Evolutionary conservation across 2,113 vertebrate species (phyloP).

Genomic region (Tricholaema leucomelas): DNA sequence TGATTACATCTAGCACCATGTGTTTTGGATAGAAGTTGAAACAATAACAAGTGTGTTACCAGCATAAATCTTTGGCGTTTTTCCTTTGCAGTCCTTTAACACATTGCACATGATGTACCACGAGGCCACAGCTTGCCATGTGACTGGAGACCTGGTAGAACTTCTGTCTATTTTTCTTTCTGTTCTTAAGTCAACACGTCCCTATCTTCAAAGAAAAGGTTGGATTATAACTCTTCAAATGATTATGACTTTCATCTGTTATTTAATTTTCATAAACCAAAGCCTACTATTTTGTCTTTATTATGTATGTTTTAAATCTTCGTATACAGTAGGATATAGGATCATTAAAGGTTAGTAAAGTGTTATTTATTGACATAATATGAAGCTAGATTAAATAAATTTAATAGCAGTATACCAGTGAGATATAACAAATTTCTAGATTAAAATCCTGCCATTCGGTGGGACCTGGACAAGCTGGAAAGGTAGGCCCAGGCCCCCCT

Average conservation of each 20-base stretch:
- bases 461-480: too few species aligned
- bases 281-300: background rate
- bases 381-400: background rate
- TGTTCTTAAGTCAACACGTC: slow-evolving; percentile 93
- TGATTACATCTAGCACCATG: rapidly evolving
- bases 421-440: background rate
- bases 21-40: background rate
- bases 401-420: background rate
- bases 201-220: slow-evolving; percentile 99
- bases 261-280: background rate
- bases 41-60: background rate
- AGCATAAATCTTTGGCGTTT: background rate
- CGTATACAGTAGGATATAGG: background rate
- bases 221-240: slow-evolving; percentile 12
- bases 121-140: slow-evolving; percentile 97
- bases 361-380: background rate
- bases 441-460: background rate
- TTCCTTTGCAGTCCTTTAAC: slow-evolving; percentile 89
- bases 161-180: slow-evolving; percentile 98
- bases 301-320: background rate
- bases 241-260: background rate
- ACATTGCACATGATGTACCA: slow-evolving; percentile 99
- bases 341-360: background rate
- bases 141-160: slow-evolving; percentile 97
- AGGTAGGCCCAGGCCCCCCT: too few species aligned